Conservation (phyloP, 1,140 invertebrate genomes). For the Polyergus mexicanus region DNA sequence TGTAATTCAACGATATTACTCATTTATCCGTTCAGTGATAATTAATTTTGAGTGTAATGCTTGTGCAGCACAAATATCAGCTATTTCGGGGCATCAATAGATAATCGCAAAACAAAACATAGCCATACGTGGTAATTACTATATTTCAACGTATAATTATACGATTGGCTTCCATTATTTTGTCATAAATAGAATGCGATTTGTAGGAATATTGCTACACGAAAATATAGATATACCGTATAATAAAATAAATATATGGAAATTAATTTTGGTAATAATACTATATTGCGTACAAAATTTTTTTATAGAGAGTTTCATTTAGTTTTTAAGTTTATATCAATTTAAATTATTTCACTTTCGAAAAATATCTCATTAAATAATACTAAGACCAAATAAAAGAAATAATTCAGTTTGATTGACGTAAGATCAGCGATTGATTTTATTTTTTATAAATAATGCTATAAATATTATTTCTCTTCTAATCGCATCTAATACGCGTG, state of each 20-base stretch:
- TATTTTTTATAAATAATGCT: neutral
- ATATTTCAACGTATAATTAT: conserved; percentile 42
- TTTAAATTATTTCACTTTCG: neutral
- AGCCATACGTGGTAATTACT: conserved; percentile 59
- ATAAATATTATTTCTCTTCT: neutral
- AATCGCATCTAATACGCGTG: neutral
- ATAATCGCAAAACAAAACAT: conserved; percentile 66
- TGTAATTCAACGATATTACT: conserved; percentile 44
- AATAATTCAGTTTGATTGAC: too few species aligned
- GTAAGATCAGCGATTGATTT: too few species aligned
- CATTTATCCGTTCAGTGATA: conserved; percentile 50
- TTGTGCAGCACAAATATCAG: conserved; percentile 40
- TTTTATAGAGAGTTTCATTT: neutral
- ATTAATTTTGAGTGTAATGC: conserved; percentile 60
- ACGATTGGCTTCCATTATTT: conserved; percentile 57
- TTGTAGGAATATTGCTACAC: neutral
- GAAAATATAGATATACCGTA: neutral
- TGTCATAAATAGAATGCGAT: conserved; percentile 19
- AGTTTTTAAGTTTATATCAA: neutral
- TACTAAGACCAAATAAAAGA: neutral
- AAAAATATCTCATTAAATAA: neutral
- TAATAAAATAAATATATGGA: neutral
- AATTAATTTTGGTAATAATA: neutral
- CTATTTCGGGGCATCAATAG: conserved; percentile 61
- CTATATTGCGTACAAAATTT: neutral